These are phyloP conservation scores for Ambastaia sidthimunki DNA, from an alignment of 2,797 vertebrate species.

Conservation along the genomic window DNA sequence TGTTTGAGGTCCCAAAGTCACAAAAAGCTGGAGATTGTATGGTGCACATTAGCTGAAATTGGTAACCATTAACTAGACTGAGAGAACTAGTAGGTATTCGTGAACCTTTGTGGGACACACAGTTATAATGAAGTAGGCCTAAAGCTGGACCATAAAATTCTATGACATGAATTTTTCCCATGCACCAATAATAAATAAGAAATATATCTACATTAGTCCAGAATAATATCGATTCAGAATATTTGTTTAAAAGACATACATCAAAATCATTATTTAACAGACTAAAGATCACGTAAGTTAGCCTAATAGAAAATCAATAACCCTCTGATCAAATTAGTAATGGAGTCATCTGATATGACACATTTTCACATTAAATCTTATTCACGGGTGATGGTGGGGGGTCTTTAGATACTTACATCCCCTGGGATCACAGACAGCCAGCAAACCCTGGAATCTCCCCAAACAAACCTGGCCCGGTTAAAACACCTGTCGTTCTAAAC, in stretches of 20 bases:
- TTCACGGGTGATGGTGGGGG: not conserved
- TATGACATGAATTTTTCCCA: not conserved
- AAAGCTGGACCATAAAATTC: not conserved
- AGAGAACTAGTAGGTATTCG: conserved; percentile 1
- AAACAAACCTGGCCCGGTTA: conserved; percentile 5
- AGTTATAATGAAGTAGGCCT: conserved; percentile 3
- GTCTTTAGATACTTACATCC: conserved; percentile 19
- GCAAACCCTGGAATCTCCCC: conserved; percentile 30
- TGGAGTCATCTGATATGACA: conserved; percentile 60
- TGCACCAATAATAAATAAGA: too few relatives aligned
- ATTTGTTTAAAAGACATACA: not conserved
- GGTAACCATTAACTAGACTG: conserved; percentile 39
- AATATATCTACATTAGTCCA: too few relatives aligned
- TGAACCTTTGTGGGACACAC: conserved; percentile 1
- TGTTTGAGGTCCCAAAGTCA: conserved; percentile 35
- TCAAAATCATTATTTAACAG: conserved; percentile 40
- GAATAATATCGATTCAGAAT: not conserved
- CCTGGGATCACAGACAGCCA: conserved; percentile 5
- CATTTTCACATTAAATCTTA: conserved; percentile 58
- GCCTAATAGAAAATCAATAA: conserved; percentile 60
- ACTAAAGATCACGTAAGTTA: conserved; percentile 59
- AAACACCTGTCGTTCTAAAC: conserved; percentile 43
- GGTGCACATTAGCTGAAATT: conserved; percentile 29
- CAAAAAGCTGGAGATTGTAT: conserved; percentile 6
- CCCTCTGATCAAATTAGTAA: conserved; percentile 39